These are phyloP conservation scores for Notocelia uddmanniana DNA, from an alignment of 2,888 invertebrate species.

Conservation along the genomic window DNA sequence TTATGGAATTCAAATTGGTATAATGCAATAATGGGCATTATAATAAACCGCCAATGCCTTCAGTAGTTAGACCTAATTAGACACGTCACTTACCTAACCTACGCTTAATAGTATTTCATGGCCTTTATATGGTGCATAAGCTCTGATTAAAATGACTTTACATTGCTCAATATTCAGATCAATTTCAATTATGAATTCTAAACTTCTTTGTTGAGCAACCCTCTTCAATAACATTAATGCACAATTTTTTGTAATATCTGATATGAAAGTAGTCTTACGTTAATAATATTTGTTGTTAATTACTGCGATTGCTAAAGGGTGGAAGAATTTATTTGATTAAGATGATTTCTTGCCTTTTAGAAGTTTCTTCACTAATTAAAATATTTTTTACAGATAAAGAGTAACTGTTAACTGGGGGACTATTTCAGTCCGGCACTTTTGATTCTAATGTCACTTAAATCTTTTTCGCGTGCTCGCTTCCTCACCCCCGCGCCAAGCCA, in stretches of 20 bases:
- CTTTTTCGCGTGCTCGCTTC: too few relatives aligned
- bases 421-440: too few relatives aligned
- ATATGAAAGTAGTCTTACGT: constrained; percentile 17
- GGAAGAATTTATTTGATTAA: constrained; percentile 36
- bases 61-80: too few relatives aligned
- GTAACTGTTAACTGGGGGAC: too few relatives aligned
- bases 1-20: too few relatives aligned
- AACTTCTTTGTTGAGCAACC: constrained; percentile 2
- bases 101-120: too few relatives aligned
- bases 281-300: constrained; percentile 40
- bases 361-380: constrained; percentile 3
- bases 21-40: too few relatives aligned
- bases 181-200: neutral
- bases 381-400: neutral
- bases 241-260: constrained; percentile 27
- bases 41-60: too few relatives aligned
- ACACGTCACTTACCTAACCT: too few relatives aligned
- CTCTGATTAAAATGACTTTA: neutral
- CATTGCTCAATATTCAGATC: neutral
- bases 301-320: constrained; percentile 33
- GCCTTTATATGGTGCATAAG: neutral
- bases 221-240: constrained; percentile 6
- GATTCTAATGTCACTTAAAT: too few relatives aligned
- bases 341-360: constrained; percentile 38
- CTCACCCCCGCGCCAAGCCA: too few relatives aligned